Base-by-base conservation (phyloP, 2,888 invertebrate genomes). In the Saturnia japonica region DNA sequence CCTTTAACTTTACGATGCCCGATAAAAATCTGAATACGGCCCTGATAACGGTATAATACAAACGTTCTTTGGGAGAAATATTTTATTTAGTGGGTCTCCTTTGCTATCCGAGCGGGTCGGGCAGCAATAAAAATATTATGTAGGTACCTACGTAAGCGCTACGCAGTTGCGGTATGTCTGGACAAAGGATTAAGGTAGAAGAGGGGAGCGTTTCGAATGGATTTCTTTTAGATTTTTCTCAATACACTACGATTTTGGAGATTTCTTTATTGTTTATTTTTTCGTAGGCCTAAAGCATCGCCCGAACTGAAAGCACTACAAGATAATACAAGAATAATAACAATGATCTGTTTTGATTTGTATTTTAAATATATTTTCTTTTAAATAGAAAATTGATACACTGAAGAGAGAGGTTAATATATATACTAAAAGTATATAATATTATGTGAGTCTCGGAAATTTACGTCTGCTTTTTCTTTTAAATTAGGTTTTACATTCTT, bases 121-220 rank as follows among this genome's bases (percentile, higher is more conserved):
- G 85, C 81, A 82, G 83, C 85, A 88, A 90, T 91, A 91, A 91
- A 91, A 91, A 91, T 91, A 91, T 91, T 89, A 88, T 90, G 88
- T 80, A 81, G 80, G 80, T 82, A 88, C 90, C 88, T 87, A 86
- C 76, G 76, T 80, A 81, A 82, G 79, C 82, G 81, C 78, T 78
- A 68, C 78, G 77, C 77, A 75, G 78, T 76, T 67, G 74, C 64
- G 68, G 57, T 70, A 57, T 64, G 71, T 68, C 60, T 72, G 68
- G 64, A 68, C 68, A 47, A 54, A 43, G 51, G 60, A 68, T 3
- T 68, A 73, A 75, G 60, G 0, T 4, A n/a, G 0, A 6, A 70
- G 68, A 19, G 9, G 0, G 0, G 0, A 72, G 74, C 74, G 75
- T 43, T 1, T 66, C 16, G 51, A 40, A 25, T 22, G 22, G 28